phyloP scores from a whole-genome alignment of 2,797 vertebrate species.

The Sciaenops ocellatus region DNA sequence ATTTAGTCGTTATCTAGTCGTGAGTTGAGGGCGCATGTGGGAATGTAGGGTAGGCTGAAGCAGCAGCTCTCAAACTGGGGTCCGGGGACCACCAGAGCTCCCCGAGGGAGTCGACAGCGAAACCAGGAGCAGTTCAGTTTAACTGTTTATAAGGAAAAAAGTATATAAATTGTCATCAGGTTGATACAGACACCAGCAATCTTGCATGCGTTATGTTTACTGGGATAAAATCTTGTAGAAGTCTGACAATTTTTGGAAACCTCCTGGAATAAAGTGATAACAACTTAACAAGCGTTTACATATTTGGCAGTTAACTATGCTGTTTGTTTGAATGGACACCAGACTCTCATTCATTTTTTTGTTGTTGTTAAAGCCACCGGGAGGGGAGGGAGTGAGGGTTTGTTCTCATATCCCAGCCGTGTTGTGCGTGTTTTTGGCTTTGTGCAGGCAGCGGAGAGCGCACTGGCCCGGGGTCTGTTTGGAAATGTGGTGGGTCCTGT shows the following conservation, averaged over 20 bases:
- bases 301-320: conserved; percentile 34
- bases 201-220: background rate
- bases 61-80: conserved; percentile 39
- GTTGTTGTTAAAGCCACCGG: conserved; percentile 38
- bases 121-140: background rate
- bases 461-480: conserved; percentile 81
- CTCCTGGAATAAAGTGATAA: conserved; percentile 19
- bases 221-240: background rate
- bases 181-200: background rate
- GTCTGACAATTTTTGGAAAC: background rate
- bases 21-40: conserved; percentile 57
- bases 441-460: conserved; percentile 71
- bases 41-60: conserved; percentile 32
- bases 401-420: conserved; percentile 50
- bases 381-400: conserved; percentile 23
- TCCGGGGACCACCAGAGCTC: conserved; percentile 55
- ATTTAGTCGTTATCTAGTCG: conserved; percentile 27
- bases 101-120: conserved; percentile 31
- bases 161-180: background rate
- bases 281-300: conserved; percentile 4
- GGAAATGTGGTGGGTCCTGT: conserved; percentile 86
- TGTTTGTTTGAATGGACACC: conserved; percentile 58
- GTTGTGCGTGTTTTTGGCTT: conserved; percentile 72
- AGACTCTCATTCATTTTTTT: conserved; percentile 55
- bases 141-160: background rate